Percentiles rank a stretch among this genome's conserved stretches.
Conservation (phyloP, 2,888 invertebrate genomes). For the Dilophus febrilis region DNA sequence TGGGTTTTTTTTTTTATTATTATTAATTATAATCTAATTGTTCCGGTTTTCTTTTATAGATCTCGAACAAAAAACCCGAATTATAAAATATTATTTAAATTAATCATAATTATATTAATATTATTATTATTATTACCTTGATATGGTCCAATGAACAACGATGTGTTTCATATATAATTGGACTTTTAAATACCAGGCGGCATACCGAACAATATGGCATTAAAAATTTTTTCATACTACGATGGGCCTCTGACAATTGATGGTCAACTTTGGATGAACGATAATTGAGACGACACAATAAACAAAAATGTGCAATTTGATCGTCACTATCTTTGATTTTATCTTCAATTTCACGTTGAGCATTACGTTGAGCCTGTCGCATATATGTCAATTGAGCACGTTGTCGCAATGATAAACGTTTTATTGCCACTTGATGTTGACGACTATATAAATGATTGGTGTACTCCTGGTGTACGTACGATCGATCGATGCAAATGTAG, state of each 20-base stretch:
- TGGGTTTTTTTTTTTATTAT: too few species aligned
- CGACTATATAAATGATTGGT: conserved; percentile 47
- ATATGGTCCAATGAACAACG: conserved; percentile 66
- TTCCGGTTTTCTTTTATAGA: too few species aligned
- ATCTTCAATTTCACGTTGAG: conserved; percentile 62
- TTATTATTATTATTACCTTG: too few species aligned
- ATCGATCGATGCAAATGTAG: too few species aligned
- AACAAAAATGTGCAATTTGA: conserved; percentile 49
- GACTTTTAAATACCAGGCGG: conserved; percentile 59
- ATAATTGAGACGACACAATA: conserved; percentile 57
- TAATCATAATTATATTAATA: too few species aligned
- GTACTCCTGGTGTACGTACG: too few species aligned
- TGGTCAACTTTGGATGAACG: conserved; percentile 60
- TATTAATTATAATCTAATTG: too few species aligned
- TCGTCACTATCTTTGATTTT: conserved; percentile 41
- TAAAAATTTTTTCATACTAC: conserved; percentile 69
- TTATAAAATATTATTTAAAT: too few species aligned
- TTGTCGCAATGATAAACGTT: conserved; percentile 53
- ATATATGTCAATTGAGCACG: conserved; percentile 57
- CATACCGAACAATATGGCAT: conserved; percentile 69
- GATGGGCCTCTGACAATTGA: conserved; percentile 61
- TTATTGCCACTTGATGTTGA: conserved; percentile 55
- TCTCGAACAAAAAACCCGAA: too few species aligned
- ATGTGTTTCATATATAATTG: conserved; percentile 73
- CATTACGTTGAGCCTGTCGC: conserved; percentile 62